Percentiles rank a stretch among this genome's conserved stretches.
Conservation (phyloP, 2,888 invertebrate species). For the Lydus trimaculatus region DNA sequence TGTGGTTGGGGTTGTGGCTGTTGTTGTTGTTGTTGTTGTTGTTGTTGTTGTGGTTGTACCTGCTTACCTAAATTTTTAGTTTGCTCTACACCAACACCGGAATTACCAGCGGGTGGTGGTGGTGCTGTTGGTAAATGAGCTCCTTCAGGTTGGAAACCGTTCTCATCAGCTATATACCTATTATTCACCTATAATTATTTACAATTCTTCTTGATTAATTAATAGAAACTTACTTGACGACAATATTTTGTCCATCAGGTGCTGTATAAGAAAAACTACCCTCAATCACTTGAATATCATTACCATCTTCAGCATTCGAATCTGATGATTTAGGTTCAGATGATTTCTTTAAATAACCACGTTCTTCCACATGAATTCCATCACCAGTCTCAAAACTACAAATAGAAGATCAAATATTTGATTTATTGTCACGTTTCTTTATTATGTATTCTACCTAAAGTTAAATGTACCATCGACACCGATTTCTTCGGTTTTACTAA, state of each 20-base stretch:
- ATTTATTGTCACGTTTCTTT: not conserved
- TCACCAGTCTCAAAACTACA: constrained; percentile 79
- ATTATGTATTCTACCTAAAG: constrained; percentile 55
- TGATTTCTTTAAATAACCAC: constrained; percentile 72
- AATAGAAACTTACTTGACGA: constrained; percentile 62
- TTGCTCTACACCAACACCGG: constrained; percentile 2
- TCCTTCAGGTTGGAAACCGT: constrained; percentile 73
- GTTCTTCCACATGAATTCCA: constrained; percentile 78
- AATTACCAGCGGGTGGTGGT: constrained; percentile 54
- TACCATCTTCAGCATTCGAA: constrained; percentile 59
- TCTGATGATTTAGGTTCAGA: constrained; percentile 44
- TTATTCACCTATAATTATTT: not conserved
- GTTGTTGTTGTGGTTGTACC: constrained; percentile 23
- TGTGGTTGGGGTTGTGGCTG: not conserved
- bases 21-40: not conserved
- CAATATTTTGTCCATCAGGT: constrained; percentile 73
- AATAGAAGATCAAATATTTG: constrained; percentile 13
- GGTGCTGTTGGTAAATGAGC: constrained; percentile 69
- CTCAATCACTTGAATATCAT: constrained; percentile 68
- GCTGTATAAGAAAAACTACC: constrained; percentile 76
- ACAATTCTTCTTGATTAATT: constrained; percentile 4
- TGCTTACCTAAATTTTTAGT: constrained; percentile 14
- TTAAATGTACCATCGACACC: constrained; percentile 62
- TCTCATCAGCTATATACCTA: constrained; percentile 76
- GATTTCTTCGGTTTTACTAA: constrained; percentile 60